Evolutionary conservation across 1,140 invertebrate species (phyloP), one percentile per base, ranked within the genome.

Genomic region (Ceratina australensis): DNA sequence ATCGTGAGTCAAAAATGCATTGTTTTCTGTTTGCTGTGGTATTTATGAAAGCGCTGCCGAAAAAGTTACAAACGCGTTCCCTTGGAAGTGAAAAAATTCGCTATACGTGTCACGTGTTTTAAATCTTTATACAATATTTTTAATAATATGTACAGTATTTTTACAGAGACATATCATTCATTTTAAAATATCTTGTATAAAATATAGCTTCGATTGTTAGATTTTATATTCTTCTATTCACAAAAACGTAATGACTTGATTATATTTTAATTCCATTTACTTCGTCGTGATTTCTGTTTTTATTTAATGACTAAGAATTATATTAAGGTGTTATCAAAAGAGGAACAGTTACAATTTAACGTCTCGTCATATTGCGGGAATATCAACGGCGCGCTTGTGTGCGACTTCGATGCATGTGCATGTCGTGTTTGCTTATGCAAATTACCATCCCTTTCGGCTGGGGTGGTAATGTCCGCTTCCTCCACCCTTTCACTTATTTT

Each of bases 1-100:
- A 86, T 93, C 92, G 95, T 95, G 90, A 95, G 95, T 95, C 75
- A 24, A 54, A 13, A 65, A 16, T 16, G 20, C 49, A 69, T n/a
- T 56, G 52, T 42, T 56, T 76, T 33, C 10, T 71, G n/a, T 42
- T 33, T 42, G 33, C 33, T 8, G 26, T n/a, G n/a, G n/a, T 15
- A 50, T 5, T 42, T 47, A 1, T 18, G 8, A 15, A 26, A 15
- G 57, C 74, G 56, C 66, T 26, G 66, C 26, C n/a, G 7, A 49
- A 24, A 65, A 61, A 42, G 10, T 10, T 42, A 42, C 33, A 42
- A 42, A 2, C 68, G 54, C n/a, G 52, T 69, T 69, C 57, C 67
- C 59, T 26, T 42, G 16, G 16, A 59, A 59, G 13, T 47, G 56
- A 18, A 16, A 16, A 10, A 22, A 57, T 15, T 8, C 12, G 1